Conservation (phyloP, 2,113 vertebrate species). For the Xenopus tropicalis region DNA sequence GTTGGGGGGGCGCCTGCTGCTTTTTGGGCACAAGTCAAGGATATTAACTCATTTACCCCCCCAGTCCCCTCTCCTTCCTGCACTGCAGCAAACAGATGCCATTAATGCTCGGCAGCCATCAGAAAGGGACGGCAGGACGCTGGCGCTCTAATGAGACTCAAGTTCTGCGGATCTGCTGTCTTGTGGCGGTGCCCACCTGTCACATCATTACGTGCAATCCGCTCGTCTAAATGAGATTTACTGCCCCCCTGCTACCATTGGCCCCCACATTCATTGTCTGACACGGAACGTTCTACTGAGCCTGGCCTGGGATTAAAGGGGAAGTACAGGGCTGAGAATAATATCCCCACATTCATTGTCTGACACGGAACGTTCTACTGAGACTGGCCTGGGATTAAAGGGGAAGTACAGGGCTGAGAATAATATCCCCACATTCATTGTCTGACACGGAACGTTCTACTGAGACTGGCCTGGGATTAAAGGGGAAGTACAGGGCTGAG, state of each 20-base stretch:
- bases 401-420: slow-evolving; percentile 60
- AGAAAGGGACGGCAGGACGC: slow-evolving; percentile 80
- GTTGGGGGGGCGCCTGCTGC: slow-evolving; percentile 66
- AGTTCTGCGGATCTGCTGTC: slow-evolving; percentile 79
- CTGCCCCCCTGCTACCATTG: slow-evolving; percentile 74
- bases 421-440: slow-evolving; percentile 51
- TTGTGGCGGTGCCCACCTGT: slow-evolving; percentile 82
- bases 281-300: slow-evolving; percentile 73
- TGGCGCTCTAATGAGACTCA: slow-evolving; percentile 84
- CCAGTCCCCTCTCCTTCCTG: slow-evolving; percentile 16
- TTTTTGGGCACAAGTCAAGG: slow-evolving; percentile 78
- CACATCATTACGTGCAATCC: slow-evolving; percentile 83
- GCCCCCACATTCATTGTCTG: slow-evolving; percentile 74
- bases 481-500: slow-evolving; percentile 57
- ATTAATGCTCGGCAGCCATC: slow-evolving; percentile 75
- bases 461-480: slow-evolving; percentile 64
- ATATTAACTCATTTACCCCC: slow-evolving; percentile 63
- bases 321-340: slow-evolving; percentile 63
- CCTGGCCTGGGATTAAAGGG: slow-evolving; percentile 58
- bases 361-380: slow-evolving; percentile 72
- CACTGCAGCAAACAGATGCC: slow-evolving; percentile 71
- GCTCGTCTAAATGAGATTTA: slow-evolving; percentile 80
- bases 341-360: slow-evolving; percentile 52
- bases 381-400: slow-evolving; percentile 62
- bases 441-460: slow-evolving; percentile 72